phyloP scores from a whole-genome alignment of 2,797 vertebrate species.

The Thamnophis elegans region DNA sequence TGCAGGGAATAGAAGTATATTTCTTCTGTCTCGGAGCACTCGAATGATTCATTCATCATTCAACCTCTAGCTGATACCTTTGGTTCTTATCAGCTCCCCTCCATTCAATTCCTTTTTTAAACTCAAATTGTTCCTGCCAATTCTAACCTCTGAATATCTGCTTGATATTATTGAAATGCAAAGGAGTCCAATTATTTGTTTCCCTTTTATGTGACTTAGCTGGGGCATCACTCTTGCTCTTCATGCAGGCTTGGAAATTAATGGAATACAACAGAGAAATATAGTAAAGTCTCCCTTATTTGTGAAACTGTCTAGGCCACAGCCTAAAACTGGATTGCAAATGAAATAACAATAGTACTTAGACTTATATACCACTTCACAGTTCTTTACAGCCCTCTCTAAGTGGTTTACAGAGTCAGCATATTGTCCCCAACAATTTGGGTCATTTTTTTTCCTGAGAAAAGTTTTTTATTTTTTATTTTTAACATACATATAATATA shows the following conservation, averaged over 20 bases:
- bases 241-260: neutral
- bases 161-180: neutral
- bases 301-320: neutral
- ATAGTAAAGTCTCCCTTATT: neutral
- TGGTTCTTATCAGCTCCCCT: neutral
- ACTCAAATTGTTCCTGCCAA: neutral
- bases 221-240: neutral
- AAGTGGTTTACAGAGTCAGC: too few relatives aligned
- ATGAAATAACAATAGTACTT: neutral
- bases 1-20: neutral
- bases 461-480: too few relatives aligned
- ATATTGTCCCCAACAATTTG: too few relatives aligned
- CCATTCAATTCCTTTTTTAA: neutral
- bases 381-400: too few relatives aligned
- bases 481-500: too few relatives aligned
- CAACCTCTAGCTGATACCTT: neutral
- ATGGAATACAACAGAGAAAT: neutral
- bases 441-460: too few relatives aligned
- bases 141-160: neutral
- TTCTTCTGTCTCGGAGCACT: neutral
- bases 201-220: neutral
- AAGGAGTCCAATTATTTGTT: neutral
- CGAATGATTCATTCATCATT: neutral
- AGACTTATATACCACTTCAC: too few relatives aligned
- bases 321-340: neutral